Conservation (phyloP, 2,113 vertebrate genomes). For the Elgaria multicarinata region DNA sequence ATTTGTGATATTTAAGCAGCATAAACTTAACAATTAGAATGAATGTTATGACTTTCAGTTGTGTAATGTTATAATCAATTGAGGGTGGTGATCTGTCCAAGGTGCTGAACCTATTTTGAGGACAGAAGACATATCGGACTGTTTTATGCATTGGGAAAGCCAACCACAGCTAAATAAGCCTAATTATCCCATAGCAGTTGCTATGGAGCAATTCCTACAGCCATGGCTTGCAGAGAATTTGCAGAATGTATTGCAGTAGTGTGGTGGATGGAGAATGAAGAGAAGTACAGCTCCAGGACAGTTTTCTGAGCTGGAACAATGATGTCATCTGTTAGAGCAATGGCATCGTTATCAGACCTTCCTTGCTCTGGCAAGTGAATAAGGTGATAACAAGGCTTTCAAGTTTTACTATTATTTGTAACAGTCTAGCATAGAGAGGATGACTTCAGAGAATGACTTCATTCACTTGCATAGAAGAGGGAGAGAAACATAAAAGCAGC, state of each 20-base stretch:
- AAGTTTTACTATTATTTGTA: background rate
- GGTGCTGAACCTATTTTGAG: no score
- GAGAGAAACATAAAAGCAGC: no score
- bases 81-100: no score
- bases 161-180: background rate
- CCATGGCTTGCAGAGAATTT: background rate
- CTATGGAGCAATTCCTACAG: background rate
- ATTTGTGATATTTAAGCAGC: constrained; percentile 11
- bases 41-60: constrained; percentile 34
- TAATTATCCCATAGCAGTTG: background rate
- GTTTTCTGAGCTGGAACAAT: background rate
- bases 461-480: no score
- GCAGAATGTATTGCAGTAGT: background rate
- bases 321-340: background rate
- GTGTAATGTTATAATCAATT: background rate
- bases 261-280: background rate
- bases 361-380: background rate
- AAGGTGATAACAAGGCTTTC: background rate
- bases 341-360: background rate
- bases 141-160: background rate
- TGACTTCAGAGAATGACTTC: no score
- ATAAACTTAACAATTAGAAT: constrained; percentile 24
- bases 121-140: background rate
- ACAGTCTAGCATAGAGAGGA: no score
- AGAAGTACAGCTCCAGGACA: background rate